Base-by-base conservation (phyloP, 2,797 vertebrate species). In the Gastrophryne carolinensis region DNA sequence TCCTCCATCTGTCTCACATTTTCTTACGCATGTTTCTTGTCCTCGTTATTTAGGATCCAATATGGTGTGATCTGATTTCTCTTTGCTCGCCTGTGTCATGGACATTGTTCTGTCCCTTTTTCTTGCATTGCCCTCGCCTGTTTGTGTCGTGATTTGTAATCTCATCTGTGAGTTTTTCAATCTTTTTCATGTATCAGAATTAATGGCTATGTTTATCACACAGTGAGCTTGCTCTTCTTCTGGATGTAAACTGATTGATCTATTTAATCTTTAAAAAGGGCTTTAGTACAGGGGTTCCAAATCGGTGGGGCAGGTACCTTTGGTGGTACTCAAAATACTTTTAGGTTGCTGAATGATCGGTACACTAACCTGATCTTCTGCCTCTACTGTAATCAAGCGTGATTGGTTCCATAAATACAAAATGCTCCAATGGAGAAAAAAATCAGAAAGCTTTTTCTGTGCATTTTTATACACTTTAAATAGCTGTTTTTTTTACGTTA, bases 131-230 rank as follows among this genome's bases (percentile, higher is more conserved):
- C 69, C 62, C 73, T 79, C 69, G 75, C 75, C 76, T 60, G 62
- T 66, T 73, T 73, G 52, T 74, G 47, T 77, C 57, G 66, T 76
- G 47, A 29, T 68, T 75, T 41, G 73, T 76, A 60, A 29, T 69
- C 52, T 41, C 74, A 70, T 77, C 57, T 71, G 75, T 77, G 67
- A 77, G 75, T 77, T 63, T 76, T 50, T 75, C 63, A 75, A 32
- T 34, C 35, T 76, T 60, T 68, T 29, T 68, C 37, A 41, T 41
- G 13, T 41, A 44, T 17, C 39, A 44, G 39, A 15, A 44, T 13
- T 7, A 4, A 4, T 34, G 30, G 30, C 9, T 34, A 4, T 44
- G 39, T 35, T 2, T 44, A 2, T 44, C 39, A 41, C 39, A 41
- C 15, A 54, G 13, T 64, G 37, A 24, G 17, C 44, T 37, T 47